A percentile compares a stretch with the other conserved stretches of the same genome.
These are phyloP conservation scores for Malurus melanocephalus DNA, from an alignment of 2,113 vertebrate species.

Conservation along the genomic window DNA sequence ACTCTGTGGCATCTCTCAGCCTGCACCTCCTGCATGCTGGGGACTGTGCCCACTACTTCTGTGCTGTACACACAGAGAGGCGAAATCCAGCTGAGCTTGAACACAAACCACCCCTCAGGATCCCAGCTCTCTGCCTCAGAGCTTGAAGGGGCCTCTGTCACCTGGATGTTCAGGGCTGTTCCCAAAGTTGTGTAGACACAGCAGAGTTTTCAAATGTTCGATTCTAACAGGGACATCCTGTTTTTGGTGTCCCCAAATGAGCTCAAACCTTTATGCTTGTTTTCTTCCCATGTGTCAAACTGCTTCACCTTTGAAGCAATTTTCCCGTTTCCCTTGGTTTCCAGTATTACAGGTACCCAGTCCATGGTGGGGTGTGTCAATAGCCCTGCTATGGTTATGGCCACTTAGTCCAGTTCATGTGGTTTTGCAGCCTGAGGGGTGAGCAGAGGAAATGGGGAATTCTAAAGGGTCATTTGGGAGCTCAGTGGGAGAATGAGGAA, in stretches of 20 bases:
- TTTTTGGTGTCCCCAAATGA: not conserved
- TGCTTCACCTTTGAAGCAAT: not conserved
- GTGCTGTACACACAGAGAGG: not conserved
- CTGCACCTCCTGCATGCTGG: not conserved
- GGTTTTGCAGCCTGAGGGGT: not conserved
- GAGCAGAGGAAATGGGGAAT: not conserved
- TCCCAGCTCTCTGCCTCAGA: not conserved
- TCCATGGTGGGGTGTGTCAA: not conserved
- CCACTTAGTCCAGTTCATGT: not conserved
- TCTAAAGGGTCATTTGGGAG: not conserved
- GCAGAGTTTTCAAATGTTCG: not conserved
- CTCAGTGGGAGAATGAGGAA: not conserved
- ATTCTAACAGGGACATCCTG: not conserved
- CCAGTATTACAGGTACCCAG: not conserved
- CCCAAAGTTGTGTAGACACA: accelerated
- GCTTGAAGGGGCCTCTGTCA: not conserved
- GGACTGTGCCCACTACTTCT: not conserved
- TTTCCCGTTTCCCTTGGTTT: not conserved
- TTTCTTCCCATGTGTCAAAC: not conserved
- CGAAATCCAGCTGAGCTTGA: not conserved
- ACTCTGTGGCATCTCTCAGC: accelerated
- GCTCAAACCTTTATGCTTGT: not conserved
- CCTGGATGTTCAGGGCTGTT: not conserved
- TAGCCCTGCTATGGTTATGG: not conserved
- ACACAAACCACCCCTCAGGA: not conserved